Evolutionary conservation across 2,888 invertebrate genomes (phyloP), one percentile per base, ranked within the genome.

Genomic region (Phaedon cochleariae): DNA sequence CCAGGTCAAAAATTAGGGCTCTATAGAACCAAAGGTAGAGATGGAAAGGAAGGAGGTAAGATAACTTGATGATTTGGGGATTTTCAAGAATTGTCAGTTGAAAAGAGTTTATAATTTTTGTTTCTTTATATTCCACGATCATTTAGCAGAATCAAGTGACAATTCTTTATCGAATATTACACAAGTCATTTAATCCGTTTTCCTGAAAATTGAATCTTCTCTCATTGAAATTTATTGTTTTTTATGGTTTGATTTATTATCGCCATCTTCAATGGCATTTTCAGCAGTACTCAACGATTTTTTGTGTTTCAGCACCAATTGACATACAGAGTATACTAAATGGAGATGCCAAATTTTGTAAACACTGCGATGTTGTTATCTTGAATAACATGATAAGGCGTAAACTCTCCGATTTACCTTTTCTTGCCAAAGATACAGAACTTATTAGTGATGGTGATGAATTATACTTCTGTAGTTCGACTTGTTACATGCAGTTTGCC

Each of bases 341-440:
- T 78, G 94, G 96, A 4, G 91, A 92, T 41, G 93, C 94, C 0
- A 95, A 95, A 81, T 94, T 96, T 84, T 97, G 97, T 81, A 89
- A 93, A 45, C 94, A 96, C 80, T 98, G 98, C 83, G 96, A 97
- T 80, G 93, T 95, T 54, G 93, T 95, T n/a, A 92, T 95, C 70
- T 83, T 93, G 73, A 92, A 91, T 84, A 92, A 93, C 70, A 89
- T 94, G 67, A 91, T 96, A 58, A 86, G 90, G 76, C 93, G 93
- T 76, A 92, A 92, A 84, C 89, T 91, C 0, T 89, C 91, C 0
- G 94, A 95, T 79, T 87, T 95, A 73, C 91, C 93, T 12, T 85
- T 91, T 67, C 82, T 91, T 31, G 87, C 89, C 10, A 91, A 92
- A 76, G 91, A 92, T 79, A 87, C 89, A 1, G 86, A 88, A 74